Evolutionary conservation across 2,113 vertebrate genomes (phyloP).

Genomic region (Romanogobio albipinnatus): DNA sequence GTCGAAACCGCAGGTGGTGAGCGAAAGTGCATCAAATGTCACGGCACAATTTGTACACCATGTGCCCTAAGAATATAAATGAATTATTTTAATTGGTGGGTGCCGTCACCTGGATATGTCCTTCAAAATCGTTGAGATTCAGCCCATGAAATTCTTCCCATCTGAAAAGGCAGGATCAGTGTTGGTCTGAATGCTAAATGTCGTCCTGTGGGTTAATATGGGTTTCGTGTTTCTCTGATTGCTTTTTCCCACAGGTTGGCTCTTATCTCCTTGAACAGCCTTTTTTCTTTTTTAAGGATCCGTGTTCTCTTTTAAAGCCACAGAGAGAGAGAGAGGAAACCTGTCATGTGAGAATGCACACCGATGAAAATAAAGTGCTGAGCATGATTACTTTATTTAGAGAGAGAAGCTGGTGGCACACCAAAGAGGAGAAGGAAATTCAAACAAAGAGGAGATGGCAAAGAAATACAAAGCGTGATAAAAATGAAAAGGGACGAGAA

Average conservation of each 20-base stretch:
- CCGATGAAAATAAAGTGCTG: slow-evolving; percentile 44
- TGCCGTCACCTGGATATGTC: neutral
- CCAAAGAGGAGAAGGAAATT: neutral
- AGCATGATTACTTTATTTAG: slow-evolving; percentile 35
- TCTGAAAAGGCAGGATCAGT: neutral
- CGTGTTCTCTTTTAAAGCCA: slow-evolving; percentile 13
- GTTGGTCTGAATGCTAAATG: neutral
- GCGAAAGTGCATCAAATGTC: too few species aligned
- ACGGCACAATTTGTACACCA: too few species aligned
- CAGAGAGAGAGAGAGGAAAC: slow-evolving; percentile 30
- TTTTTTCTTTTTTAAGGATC: neutral
- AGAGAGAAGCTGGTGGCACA: slow-evolving; percentile 27
- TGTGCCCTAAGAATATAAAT: neutral
- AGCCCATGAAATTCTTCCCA: neutral
- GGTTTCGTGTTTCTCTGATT: slow-evolving; percentile 31
- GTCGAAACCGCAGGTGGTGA: too few species aligned
- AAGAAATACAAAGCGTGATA: neutral
- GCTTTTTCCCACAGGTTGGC: slow-evolving; percentile 37
- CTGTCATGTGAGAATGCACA: slow-evolving; percentile 37
- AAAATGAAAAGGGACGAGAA: slow-evolving; percentile 7
- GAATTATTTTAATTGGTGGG: neutral
- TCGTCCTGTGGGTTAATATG: slow-evolving; percentile 22
- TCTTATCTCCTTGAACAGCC: slow-evolving; percentile 25
- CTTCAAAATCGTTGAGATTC: neutral
- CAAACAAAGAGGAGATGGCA: slow-evolving; percentile 26